A percentile compares a stretch with the other conserved stretches of the same genome.
Conservation (phyloP, 1,140 invertebrate genomes). For the Bombus vancouverensis region DNA sequence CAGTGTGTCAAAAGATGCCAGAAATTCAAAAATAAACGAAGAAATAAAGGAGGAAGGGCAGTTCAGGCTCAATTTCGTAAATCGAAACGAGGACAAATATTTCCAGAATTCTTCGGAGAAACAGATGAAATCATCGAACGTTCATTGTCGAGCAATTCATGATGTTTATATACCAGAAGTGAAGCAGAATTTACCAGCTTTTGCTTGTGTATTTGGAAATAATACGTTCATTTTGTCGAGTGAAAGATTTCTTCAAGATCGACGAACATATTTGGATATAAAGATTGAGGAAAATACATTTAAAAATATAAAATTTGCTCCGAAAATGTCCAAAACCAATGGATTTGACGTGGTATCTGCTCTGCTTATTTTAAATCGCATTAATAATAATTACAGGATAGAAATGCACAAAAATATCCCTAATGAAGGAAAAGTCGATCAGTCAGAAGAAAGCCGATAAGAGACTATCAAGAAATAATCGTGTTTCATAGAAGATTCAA, state of each 20-base stretch:
- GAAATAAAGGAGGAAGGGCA: no score
- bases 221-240: constrained; percentile 70
- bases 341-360: constrained; percentile 60
- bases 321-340: constrained; percentile 14
- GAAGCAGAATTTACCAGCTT: constrained; percentile 65
- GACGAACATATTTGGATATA: constrained; percentile 59
- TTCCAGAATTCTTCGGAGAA: not conserved
- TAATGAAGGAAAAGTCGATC: not conserved
- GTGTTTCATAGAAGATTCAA: not conserved
- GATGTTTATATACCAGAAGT: constrained; percentile 66
- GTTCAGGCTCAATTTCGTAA: not conserved
- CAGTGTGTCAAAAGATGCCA: not conserved
- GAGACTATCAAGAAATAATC: not conserved
- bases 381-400: constrained; percentile 64
- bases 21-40: no score
- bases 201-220: constrained; percentile 59
- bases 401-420: not conserved
- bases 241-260: constrained; percentile 71
- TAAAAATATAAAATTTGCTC: constrained; percentile 34
- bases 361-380: constrained; percentile 63
- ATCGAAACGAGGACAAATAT: not conserved
- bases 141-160: constrained; percentile 56
- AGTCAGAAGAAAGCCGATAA: constrained; percentile 5
- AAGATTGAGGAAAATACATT: constrained; percentile 64
- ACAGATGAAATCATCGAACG: not conserved